Percentiles rank a stretch among this genome's conserved stretches.
phyloP scores from a whole-genome alignment of 2,888 invertebrate species.

The Leucozona laternaria region DNA sequence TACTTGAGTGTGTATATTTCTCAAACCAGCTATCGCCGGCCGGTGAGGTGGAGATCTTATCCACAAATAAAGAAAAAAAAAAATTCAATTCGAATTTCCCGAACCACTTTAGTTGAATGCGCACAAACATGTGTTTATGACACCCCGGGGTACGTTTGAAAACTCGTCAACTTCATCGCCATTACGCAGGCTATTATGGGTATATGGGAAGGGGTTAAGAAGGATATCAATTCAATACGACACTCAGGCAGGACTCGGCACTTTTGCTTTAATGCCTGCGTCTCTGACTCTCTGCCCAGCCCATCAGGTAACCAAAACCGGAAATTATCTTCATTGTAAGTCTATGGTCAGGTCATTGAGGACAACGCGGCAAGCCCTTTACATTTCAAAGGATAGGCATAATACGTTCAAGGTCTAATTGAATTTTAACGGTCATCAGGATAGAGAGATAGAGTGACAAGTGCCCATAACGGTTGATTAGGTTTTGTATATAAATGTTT shows the following conservation, averaged over 20 bases:
- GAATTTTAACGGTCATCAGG: constrained; percentile 50
- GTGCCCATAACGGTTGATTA: constrained; percentile 56
- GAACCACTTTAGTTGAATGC: constrained; percentile 31
- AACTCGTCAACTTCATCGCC: constrained; percentile 60
- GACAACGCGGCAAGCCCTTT: constrained; percentile 34
- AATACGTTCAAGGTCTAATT: constrained; percentile 40
- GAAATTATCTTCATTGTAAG: constrained; percentile 63
- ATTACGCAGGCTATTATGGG: constrained; percentile 9
- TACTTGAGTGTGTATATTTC: background rate
- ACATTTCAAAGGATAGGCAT: constrained; percentile 27
- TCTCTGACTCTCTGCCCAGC: background rate
- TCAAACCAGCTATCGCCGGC: constrained; percentile 37
- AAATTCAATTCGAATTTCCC: constrained; percentile 16
- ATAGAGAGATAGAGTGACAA: constrained; percentile 21
- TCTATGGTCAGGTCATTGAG: constrained; percentile 51
- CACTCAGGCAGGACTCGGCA: no score
- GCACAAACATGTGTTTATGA: constrained; percentile 66
- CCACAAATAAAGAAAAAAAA: constrained; percentile 2
- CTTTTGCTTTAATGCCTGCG: background rate
- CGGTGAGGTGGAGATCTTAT: constrained; percentile 13
- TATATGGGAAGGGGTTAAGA: constrained; percentile 48
- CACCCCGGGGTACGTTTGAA: constrained; percentile 64
- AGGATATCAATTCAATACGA: constrained; percentile 53
- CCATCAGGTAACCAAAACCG: constrained; percentile 65
- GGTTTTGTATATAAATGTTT: constrained; percentile 41